Percentiles rank a stretch among this genome's conserved stretches.
Conservation (phyloP, 2,888 invertebrate genomes). For the Erebia palarica region DNA sequence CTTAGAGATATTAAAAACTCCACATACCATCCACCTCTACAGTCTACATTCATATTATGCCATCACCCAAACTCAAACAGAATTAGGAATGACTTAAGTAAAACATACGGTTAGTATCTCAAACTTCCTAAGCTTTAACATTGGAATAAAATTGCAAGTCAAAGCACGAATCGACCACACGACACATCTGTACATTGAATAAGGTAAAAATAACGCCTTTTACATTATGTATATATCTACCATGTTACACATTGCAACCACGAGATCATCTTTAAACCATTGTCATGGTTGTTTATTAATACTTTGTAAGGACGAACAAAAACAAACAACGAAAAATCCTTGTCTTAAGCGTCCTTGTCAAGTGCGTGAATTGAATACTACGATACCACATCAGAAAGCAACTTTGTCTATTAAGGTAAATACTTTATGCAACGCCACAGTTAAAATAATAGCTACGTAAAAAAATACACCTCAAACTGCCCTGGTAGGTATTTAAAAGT, state of each 20-base stretch:
- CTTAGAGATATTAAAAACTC: background rate
- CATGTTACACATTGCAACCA: background rate
- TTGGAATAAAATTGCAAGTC: background rate
- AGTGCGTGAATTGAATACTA: constrained; percentile 15
- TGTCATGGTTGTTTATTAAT: constrained; percentile 5
- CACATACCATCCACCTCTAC: background rate
- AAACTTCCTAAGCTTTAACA: background rate
- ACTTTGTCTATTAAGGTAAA: constrained; percentile 3
- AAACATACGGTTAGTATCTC: background rate
- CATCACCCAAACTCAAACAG: background rate
- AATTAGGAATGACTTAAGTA: background rate
- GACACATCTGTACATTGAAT: background rate
- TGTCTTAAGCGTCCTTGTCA: constrained; percentile 1
- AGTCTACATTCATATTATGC: background rate
- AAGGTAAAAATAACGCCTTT: background rate
- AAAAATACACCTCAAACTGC: too few species aligned
- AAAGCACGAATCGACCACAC: background rate
- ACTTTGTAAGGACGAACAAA: constrained; percentile 8
- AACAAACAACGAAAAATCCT: constrained; percentile 9
- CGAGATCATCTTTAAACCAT: background rate
- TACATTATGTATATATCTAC: background rate
- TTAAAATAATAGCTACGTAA: too few species aligned
- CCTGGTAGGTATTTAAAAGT: too few species aligned
- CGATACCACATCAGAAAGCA: background rate
- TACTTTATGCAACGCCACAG: too few species aligned